Evolutionary conservation across 2,113 vertebrate genomes (phyloP).

Genomic region (Eleginops maclovinus): DNA sequence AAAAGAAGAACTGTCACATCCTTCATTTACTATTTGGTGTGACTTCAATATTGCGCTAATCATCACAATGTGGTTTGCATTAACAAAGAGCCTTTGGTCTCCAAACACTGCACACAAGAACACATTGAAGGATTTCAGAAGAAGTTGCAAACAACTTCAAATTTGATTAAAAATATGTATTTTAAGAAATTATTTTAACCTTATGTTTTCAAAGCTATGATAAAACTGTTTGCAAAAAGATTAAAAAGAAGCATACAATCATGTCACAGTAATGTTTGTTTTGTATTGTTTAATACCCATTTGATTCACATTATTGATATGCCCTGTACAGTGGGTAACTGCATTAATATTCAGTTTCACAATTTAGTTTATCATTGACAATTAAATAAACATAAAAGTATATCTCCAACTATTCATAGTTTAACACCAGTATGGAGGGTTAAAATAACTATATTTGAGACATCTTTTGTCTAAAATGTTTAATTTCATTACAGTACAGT

Average conservation of each 20-base stretch:
- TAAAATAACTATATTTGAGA: neutral
- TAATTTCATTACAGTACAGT: no score
- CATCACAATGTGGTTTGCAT: no score
- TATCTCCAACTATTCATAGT: neutral
- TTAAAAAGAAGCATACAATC: neutral
- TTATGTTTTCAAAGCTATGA: neutral
- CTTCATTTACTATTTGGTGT: no score
- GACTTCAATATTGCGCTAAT: neutral
- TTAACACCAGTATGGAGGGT: neutral
- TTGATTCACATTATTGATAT: slow-evolving; percentile 10
- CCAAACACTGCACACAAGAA: neutral
- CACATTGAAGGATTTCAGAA: neutral
- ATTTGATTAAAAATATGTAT: slow-evolving; percentile 3
- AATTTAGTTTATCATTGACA: neutral
- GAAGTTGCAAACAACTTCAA: neutral
- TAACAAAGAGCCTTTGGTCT: no score
- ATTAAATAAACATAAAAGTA: neutral
- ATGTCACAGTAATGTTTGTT: neutral
- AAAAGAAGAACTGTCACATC: no score
- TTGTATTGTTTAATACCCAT: no score
- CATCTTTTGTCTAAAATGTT: no score
- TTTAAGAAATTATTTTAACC: neutral
- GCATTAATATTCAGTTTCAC: neutral
- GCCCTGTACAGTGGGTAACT: neutral
- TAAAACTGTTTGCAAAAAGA: neutral